Evolutionary conservation across 2,113 vertebrate species (phyloP), one percentile per base, ranked within the genome.

Genomic region (Acrocephalus kingi): DNA sequence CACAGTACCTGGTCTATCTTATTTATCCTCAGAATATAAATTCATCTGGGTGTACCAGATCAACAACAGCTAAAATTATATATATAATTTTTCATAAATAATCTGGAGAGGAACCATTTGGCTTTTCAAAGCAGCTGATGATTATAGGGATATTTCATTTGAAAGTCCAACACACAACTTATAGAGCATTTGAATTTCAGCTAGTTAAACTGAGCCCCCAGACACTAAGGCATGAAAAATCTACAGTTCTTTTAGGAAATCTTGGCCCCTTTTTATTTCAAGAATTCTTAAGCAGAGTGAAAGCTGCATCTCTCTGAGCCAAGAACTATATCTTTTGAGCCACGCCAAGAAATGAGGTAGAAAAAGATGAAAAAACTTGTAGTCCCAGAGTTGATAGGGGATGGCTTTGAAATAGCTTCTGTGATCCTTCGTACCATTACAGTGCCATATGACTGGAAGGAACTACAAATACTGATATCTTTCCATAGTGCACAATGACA

Each of bases 41-140:
- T 94, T 94, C 84, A 86, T 43, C 84, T 81, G 73, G n/a, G 33
- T 95, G 95, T 97, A 96, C 93, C 78, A 80, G 85, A 92, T 93
- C 71, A 96, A 95, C 83, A 94, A 68, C 68, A 96, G 84, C 91
- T 96, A 96, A 93, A 94, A 95, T 87, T 95, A 35, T 35, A 35
- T 35, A 35, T 35, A 35, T 35, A 48, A 87, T 93, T 97, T 92
- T 96, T 88, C 73, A 66, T 75, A 90, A 55, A 68, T 85, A 75
- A 15, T 76, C 52, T 68, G 43, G 45, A 83, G 69, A 87, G 84
- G 35, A 87, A 59, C 3, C 15, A 6, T 18, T 80, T 39, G 22
- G 7, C 11, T 90, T 93, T 91, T 74, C 39, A 80, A 87, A 93
- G 15, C 3, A 8, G 4, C 3, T 1, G 3, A 33, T 75, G 43